Percentiles rank a stretch among this genome's conserved stretches.
Conservation (phyloP, 2,113 vertebrate genomes). For the Menidia beryllina region DNA sequence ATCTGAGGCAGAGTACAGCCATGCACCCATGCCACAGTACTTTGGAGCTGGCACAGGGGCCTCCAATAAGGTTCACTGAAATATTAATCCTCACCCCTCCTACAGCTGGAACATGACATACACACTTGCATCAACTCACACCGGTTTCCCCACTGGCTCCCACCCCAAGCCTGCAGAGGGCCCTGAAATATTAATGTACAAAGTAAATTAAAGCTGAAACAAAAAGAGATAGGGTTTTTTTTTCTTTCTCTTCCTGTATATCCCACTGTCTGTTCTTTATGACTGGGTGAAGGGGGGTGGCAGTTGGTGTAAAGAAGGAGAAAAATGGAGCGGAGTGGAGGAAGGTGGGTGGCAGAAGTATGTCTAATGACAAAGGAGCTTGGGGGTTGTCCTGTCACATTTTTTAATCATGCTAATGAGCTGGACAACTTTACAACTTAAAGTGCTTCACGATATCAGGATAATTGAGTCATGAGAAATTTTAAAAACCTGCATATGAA, state of each 20-base stretch:
- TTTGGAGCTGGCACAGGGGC: constrained; percentile 75
- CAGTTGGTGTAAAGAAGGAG: constrained; percentile 26
- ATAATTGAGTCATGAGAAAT: neutral
- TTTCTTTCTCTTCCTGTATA: constrained; percentile 75
- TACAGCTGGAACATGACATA: constrained; percentile 69
- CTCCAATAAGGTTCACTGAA: constrained; percentile 82
- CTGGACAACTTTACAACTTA: constrained; percentile 4
- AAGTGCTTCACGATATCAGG: neutral
- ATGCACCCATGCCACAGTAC: constrained; percentile 52
- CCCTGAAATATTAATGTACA: constrained; percentile 82
- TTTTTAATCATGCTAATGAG: constrained; percentile 19
- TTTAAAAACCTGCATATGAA: constrained; percentile 7
- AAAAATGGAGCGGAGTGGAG: constrained; percentile 41
- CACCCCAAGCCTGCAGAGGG: constrained; percentile 74
- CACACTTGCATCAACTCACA: constrained; percentile 58
- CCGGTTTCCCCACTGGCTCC: constrained; percentile 68
- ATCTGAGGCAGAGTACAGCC: constrained; percentile 41
- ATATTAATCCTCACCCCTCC: constrained; percentile 81
- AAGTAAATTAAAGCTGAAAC: constrained; percentile 83
- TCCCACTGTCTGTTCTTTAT: constrained; percentile 75
- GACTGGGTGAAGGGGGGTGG: constrained; percentile 56
- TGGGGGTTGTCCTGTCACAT: constrained; percentile 21
- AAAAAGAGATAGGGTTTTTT: constrained; percentile 74
- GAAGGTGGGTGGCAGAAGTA: constrained; percentile 46
- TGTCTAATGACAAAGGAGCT: constrained; percentile 57